Evolutionary conservation across 2,113 vertebrate species (phyloP), one percentile per base, ranked within the genome.

Genomic region (Pteronura brasiliensis): DNA sequence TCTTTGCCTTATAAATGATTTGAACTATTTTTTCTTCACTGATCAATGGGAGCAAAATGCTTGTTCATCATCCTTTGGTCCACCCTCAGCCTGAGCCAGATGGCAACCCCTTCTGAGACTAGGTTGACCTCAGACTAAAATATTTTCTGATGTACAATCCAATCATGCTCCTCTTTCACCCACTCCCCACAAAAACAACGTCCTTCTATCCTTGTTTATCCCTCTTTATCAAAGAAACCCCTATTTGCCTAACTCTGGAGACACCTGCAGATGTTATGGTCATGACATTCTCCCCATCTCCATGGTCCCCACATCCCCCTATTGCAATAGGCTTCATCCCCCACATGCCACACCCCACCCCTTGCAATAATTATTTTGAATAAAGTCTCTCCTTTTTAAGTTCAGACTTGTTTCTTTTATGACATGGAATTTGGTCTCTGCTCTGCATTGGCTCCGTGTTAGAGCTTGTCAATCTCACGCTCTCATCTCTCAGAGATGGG

Each of bases 41-140:
- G 47, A 94, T 80, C 21, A 69, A 5, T 15, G 31, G 72, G 14
- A 80, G 85, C 20, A 47, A 36, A 80, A 72, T 29, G 18, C 36
- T n/a, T 69, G 18, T 34, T 69, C 42, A 36, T 21, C 3, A 4
- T 44, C 25, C 49, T 29, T 27, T 31, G 9, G 49, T 27, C 34
- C 20, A 49, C 71, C 29, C 55, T 52, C 42, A 25, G 12, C 21
- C 29, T 3, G 1, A 89, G 9, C 49, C 36, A 18, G n/a, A 0
- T 9, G 4, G 21, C 6, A 34, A 17, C 1, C 0, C 25, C 7
- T 55, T 4, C 14, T 25, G 82, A 47, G 7, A 23, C 27, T 11
- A 67, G 55, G 34, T 49, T 63, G 57, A 25, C 34, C 36, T 69
- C 36, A n/a, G 5, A 80, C 15, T 14, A 11, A 47, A 47, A 59